Conservation (phyloP, 2,888 invertebrate genomes). For the Caenorhabditis sp. region DNA sequence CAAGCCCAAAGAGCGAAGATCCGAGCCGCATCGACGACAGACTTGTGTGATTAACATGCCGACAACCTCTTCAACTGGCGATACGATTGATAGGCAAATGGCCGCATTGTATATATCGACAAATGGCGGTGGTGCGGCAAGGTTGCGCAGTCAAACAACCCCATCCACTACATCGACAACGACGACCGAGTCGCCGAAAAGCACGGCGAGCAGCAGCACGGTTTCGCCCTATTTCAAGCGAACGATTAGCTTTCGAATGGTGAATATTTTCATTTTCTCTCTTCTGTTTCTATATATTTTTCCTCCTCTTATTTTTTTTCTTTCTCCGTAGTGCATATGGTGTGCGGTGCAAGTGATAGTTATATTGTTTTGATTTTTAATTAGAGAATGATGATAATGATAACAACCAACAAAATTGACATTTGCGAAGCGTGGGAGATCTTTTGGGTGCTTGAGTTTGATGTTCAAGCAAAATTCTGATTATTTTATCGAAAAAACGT, state of each 20-base stretch:
- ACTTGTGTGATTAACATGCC: not conserved
- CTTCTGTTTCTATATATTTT: conserved; percentile 6
- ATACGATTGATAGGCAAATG: conserved; percentile 9
- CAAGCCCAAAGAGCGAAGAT: not conserved
- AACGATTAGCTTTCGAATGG: conserved; percentile 57
- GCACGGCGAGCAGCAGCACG: conserved; percentile 6
- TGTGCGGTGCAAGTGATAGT: no score
- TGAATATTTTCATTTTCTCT: conserved; percentile 16
- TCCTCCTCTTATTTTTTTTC: conserved; percentile 6
- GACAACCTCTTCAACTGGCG: not conserved
- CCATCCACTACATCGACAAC: conserved; percentile 17
- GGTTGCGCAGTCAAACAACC: conserved; percentile 10
- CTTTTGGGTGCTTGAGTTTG: not conserved
- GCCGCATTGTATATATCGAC: conserved; percentile 31
- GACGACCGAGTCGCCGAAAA: conserved; percentile 20
- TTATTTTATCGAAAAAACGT: no score
- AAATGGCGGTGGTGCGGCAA: not conserved
- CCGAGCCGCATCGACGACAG: not conserved
- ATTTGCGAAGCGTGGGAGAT: not conserved
- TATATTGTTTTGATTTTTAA: conserved; percentile 3
- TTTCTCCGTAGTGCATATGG: not conserved
- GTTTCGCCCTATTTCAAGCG: conserved; percentile 49
- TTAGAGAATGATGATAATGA: not conserved
- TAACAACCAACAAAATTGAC: not conserved
- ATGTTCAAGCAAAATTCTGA: no score